Evolutionary conservation across 1,140 invertebrate species (phyloP).

Genomic region (Sycophaga agraensis): DNA sequence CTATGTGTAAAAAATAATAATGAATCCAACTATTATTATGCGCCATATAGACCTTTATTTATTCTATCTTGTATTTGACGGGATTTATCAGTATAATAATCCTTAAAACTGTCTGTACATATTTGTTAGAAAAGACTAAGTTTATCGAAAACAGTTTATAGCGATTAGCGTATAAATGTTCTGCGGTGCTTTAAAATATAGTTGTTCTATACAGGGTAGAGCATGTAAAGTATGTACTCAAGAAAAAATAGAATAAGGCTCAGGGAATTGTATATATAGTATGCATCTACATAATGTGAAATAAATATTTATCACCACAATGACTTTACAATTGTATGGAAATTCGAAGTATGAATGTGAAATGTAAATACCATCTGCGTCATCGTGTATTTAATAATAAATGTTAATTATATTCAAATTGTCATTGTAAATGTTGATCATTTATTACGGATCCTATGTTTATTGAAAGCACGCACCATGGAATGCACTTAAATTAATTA

Average conservation of each 20-base stretch:
- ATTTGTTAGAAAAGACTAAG: no score
- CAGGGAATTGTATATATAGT: constrained; percentile 9
- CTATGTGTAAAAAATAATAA: no score
- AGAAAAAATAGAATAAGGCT: constrained; percentile 14
- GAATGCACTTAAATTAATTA: no score
- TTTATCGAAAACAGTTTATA: no score
- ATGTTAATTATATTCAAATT: constrained; percentile 42
- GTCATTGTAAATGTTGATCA: neutral
- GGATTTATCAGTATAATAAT: no score
- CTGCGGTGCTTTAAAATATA: no score
- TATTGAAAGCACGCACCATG: no score
- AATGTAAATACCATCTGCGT: constrained; percentile 44
- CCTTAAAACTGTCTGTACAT: no score
- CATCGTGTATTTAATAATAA: constrained; percentile 45
- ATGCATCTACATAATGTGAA: neutral
- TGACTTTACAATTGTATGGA: neutral
- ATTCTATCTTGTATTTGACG: no score
- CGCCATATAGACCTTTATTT: no score
- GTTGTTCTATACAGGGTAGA: constrained; percentile 20
- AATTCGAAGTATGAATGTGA: constrained; percentile 3
- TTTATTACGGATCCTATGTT: neutral
- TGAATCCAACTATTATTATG: no score
- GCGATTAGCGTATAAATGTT: no score
- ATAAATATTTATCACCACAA: neutral
- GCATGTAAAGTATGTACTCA: neutral